Evolutionary conservation across 92 coral and sea anemone genomes (phyloP).

Genomic region (Hydrozoanthus gracilis): DNA sequence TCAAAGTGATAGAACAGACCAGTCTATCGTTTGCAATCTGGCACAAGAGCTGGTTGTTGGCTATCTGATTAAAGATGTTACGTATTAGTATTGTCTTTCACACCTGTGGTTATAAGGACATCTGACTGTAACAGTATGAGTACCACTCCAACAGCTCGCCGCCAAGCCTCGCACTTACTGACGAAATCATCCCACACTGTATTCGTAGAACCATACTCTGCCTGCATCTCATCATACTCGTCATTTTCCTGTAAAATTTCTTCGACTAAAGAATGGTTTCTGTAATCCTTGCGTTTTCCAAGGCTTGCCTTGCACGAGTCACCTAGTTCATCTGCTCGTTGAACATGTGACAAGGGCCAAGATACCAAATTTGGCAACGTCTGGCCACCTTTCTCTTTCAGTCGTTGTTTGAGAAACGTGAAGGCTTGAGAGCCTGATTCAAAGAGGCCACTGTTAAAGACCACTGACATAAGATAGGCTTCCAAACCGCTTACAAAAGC

Average conservation of each 20-base stretch:
- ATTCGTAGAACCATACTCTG: background rate
- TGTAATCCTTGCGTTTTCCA: background rate
- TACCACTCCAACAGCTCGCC: slow-evolving; percentile 83
- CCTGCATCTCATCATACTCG: background rate
- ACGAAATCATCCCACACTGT: slow-evolving; percentile 77
- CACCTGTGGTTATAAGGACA: slow-evolving; percentile 76
- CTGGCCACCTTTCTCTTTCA: slow-evolving; percentile 27
- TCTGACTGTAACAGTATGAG: slow-evolving; percentile 80
- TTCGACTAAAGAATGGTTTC: background rate
- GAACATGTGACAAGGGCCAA: background rate
- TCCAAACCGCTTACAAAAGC: slow-evolving; percentile 77
- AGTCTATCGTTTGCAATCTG: background rate
- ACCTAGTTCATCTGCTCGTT: background rate
- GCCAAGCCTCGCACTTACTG: slow-evolving; percentile 91
- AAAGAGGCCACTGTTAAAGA: slow-evolving; percentile 67
- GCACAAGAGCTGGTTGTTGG: too few species aligned
- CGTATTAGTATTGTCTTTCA: background rate
- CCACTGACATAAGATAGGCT: slow-evolving; percentile 65
- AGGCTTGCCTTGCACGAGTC: background rate
- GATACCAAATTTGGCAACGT: slow-evolving; percentile 35
- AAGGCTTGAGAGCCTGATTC: slow-evolving; percentile 46
- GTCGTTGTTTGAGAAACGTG: slow-evolving; percentile 43
- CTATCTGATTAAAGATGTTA: background rate
- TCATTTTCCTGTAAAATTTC: background rate
- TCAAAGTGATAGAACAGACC: too few species aligned